These are phyloP conservation scores for Perognathus longimembris DNA, from an alignment of 2,113 vertebrate genomes.

Conservation along the genomic window DNA sequence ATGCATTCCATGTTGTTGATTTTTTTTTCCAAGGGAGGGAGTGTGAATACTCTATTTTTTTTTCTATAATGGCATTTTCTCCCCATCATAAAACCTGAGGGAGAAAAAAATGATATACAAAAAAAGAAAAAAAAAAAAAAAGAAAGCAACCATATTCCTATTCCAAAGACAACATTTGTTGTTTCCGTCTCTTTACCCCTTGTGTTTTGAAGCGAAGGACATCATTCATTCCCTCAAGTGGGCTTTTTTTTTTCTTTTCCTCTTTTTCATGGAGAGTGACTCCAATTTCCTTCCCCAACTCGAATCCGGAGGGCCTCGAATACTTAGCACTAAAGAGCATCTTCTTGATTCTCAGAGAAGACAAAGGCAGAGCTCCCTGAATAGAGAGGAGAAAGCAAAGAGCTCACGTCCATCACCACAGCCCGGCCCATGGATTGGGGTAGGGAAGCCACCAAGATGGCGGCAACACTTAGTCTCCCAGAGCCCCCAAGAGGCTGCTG, in stretches of 20 bases:
- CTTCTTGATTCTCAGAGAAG: background rate
- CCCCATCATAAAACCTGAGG: conserved; percentile 62
- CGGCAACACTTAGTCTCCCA: background rate
- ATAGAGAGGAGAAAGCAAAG: conserved; percentile 12
- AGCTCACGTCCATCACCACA: background rate
- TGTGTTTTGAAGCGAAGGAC: conserved; percentile 26
- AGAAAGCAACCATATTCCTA: conserved; percentile 51
- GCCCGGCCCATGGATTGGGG: background rate
- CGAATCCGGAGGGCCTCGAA: background rate
- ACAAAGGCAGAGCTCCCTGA: background rate
- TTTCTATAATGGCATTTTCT: conserved; percentile 67
- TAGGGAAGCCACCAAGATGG: background rate
- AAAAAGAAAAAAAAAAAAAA: no score
- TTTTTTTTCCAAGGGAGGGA: background rate
- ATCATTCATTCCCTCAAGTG: conserved; percentile 31
- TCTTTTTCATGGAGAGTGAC: conserved; percentile 29
- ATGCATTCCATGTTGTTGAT: conserved; percentile 60
- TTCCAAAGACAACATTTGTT: conserved; percentile 55
- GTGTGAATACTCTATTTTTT: conserved; percentile 57
- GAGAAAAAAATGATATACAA: conserved; percentile 46
- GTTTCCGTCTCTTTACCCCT: conserved; percentile 46
- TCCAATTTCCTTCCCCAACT: conserved; percentile 11
- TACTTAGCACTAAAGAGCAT: background rate
- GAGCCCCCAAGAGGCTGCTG: background rate
- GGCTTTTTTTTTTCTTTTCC: background rate